Conservation (phyloP, 2,888 invertebrate genomes). For the Glomeris marginata region DNA sequence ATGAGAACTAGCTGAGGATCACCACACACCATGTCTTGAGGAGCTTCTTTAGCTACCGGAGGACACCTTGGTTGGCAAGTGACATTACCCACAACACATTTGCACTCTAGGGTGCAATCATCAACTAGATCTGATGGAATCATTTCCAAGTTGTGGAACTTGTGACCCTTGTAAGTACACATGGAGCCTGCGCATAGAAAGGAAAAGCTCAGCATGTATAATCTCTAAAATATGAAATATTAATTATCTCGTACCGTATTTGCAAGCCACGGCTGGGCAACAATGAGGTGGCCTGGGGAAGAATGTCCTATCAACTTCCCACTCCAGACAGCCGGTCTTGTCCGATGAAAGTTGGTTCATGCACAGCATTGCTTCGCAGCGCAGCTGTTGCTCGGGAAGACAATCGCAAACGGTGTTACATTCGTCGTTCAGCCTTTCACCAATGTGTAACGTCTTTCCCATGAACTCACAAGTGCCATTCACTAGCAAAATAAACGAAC, state of each 20-base stretch:
- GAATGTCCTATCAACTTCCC: conserved; percentile 8
- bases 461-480: conserved; percentile 12
- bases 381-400: conserved; percentile 1
- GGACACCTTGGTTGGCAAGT: conserved; percentile 70
- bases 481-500: not conserved
- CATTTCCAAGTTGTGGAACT: conserved; percentile 49
- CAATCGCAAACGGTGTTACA: conserved; percentile 12
- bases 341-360: conserved; percentile 9
- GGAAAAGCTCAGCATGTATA: not conserved
- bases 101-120: conserved; percentile 68
- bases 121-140: conserved; percentile 56
- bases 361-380: conserved; percentile 12
- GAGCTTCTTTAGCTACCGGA: conserved; percentile 58
- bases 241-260: conserved; percentile 8
- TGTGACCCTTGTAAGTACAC: conserved; percentile 8
- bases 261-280: conserved; percentile 10
- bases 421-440: conserved; percentile 10
- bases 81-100: conserved; percentile 72
- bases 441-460: conserved; percentile 10
- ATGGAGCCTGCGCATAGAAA: conserved; percentile 5
- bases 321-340: conserved; percentile 10
- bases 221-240: not conserved
- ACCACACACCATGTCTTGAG: conserved; percentile 54
- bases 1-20: conserved; percentile 44
- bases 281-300: conserved; percentile 9